Evolutionary conservation across 2,113 vertebrate species (phyloP), one percentile per base, ranked within the genome.

Genomic region (Grantiella picta): DNA sequence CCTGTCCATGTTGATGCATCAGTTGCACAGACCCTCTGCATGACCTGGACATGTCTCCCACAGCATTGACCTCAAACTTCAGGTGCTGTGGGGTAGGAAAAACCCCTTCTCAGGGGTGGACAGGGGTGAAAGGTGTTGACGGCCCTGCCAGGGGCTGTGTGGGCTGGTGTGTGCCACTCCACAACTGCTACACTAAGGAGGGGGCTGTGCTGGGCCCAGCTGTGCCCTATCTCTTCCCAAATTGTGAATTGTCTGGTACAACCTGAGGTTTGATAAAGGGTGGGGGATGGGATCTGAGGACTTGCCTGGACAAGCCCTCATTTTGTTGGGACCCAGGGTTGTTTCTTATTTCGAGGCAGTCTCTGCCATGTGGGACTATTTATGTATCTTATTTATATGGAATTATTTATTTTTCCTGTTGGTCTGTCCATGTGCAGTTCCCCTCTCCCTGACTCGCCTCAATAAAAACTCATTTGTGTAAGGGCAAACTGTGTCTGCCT

Each of bases 311-410:
- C 38, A 88, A 92, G 88, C 71, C 86, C 75, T 92, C 3, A 5
- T 59, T 68, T 94, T 14, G 4, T 44, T 90, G 82, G 69, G 83
- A 94, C 68, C 88, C 15, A 27, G 85, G 80, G 45, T 77, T 33
- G 53, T 82, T 96, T 94, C 87, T 82, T 96, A 85, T 97, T 95
- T 95, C 56, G 69, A 88, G 86, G 92, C 95, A 94, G 75, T 72
- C 45, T 96, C 56, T 96, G 92, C 92, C 33, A 2, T 15, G 56
- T 93, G 82, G 86, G 69, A 89, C 69, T 97, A 97, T 97, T 97
- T 97, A 97, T 97, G 94, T 76, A 69, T 94, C 95, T 97, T 95
- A 97, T 97, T 97, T 97, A 97, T 97, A 97, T 96, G 92, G 91
- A 92, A 68, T 96, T 97, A 97, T 97, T 97, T 97, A 97, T 97